These are phyloP conservation scores for Calyptommatus sinebrachiatus DNA, from an alignment of 2,113 vertebrate species.

Conservation along the genomic window DNA sequence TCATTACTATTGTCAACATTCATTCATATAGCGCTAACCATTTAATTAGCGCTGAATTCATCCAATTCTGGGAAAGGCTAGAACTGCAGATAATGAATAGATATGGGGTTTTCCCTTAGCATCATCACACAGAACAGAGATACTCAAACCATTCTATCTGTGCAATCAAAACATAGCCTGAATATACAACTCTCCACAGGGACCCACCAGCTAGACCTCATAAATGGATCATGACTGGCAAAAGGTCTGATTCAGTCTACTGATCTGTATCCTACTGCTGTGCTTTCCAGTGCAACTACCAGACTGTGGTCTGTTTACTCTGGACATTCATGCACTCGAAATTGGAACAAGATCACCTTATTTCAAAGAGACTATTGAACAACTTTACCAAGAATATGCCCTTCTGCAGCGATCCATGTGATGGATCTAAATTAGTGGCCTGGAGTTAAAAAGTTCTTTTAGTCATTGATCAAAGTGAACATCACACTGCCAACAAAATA, in stretches of 20 bases:
- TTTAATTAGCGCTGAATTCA: no score
- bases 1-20: no score
- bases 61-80: neutral
- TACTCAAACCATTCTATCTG: neutral
- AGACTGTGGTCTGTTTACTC: neutral
- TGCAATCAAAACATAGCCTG: neutral
- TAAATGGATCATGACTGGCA: neutral
- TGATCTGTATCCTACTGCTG: neutral
- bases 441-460: neutral
- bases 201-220: neutral
- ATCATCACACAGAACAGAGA: neutral
- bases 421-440: neutral
- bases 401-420: accelerated
- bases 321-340: neutral
- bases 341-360: neutral
- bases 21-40: no score
- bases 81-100: neutral
- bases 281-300: neutral
- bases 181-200: neutral
- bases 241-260: neutral
- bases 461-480: neutral
- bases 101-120: neutral
- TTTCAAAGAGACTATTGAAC: neutral
- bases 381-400: neutral
- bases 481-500: neutral